Evolutionary conservation across 2,797 vertebrate species (phyloP).

Genomic region (Thunnus albacares): DNA sequence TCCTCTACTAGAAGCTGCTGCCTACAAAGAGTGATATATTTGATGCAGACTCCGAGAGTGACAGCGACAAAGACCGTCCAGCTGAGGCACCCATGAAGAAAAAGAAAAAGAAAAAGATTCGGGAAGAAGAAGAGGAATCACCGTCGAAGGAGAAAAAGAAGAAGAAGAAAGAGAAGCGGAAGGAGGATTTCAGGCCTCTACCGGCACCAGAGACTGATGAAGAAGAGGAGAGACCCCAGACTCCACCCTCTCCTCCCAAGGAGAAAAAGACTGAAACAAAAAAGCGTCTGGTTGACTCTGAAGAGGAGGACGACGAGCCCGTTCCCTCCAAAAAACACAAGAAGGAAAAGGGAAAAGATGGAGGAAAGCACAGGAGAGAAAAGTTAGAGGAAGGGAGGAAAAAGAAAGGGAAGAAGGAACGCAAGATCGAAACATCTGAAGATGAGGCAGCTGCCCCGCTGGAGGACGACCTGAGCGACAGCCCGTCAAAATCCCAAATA

Average conservation of each 20-base stretch:
- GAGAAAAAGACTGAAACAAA: constrained; percentile 87
- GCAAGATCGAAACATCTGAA: constrained; percentile 77
- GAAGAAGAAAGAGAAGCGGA: constrained; percentile 87
- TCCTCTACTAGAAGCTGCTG: constrained; percentile 84
- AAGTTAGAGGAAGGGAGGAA: constrained; percentile 85
- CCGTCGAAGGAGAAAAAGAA: constrained; percentile 85
- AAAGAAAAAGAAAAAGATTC: constrained; percentile 92
- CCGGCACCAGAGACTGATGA: constrained; percentile 90
- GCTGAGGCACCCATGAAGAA: constrained; percentile 85
- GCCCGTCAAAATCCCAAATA: constrained; percentile 70
- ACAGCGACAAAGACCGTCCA: constrained; percentile 86
- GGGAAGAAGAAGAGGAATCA: constrained; percentile 64
- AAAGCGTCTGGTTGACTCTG: constrained; percentile 88
- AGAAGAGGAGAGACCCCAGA: constrained; percentile 62
- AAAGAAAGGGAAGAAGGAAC: constrained; percentile 80
- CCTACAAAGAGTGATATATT: constrained; percentile 92
- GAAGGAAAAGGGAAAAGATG: constrained; percentile 88
- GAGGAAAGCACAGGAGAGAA: constrained; percentile 86
- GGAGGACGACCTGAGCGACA: constrained; percentile 80
- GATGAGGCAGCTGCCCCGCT: constrained; percentile 74
- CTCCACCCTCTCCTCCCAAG: constrained; percentile 60
- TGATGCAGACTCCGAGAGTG: constrained; percentile 93
- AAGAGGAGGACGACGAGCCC: constrained; percentile 87
- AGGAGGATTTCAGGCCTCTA: constrained; percentile 88
- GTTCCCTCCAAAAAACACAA: constrained; percentile 90